Conservation (phyloP, 2,113 vertebrate genomes). For the Ellobius talpinus region DNA sequence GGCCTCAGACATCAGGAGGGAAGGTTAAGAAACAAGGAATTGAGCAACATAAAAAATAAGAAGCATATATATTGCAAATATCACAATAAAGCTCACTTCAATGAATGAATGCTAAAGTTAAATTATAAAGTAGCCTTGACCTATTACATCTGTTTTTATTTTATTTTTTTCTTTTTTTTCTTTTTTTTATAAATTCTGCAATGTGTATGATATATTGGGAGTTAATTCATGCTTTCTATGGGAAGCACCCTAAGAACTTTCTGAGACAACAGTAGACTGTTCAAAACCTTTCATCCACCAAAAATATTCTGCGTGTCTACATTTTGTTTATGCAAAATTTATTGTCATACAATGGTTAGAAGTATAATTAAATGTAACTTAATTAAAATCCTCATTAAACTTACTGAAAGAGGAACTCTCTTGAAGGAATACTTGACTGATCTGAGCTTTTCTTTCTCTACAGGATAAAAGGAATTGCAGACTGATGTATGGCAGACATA, state of each 20-base stretch:
- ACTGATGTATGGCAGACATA: background rate
- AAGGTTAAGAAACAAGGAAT: background rate
- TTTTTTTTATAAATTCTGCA: background rate
- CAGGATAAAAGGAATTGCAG: background rate
- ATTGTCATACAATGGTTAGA: background rate
- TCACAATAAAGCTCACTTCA: background rate
- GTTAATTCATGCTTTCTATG: background rate
- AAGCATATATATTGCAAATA: background rate
- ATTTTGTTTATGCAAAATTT: background rate
- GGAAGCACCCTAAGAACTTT: background rate
- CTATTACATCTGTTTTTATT: background rate
- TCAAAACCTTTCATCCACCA: background rate
- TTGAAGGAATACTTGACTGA: slow-evolving; percentile 27
- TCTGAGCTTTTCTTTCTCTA: background rate
- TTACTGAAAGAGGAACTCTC: background rate
- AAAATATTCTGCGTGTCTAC: background rate
- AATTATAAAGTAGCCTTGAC: background rate
- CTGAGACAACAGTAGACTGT: background rate
- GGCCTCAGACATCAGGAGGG: background rate
- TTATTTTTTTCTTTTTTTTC: no score
- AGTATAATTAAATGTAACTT: background rate
- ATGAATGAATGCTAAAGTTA: background rate
- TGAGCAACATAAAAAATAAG: background rate
- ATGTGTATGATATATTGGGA: background rate
- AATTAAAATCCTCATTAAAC: background rate